Evolutionary conservation across 2,797 vertebrate genomes (phyloP), one percentile per base, ranked within the genome.

Genomic region (Xiphophorus birchmanni): DNA sequence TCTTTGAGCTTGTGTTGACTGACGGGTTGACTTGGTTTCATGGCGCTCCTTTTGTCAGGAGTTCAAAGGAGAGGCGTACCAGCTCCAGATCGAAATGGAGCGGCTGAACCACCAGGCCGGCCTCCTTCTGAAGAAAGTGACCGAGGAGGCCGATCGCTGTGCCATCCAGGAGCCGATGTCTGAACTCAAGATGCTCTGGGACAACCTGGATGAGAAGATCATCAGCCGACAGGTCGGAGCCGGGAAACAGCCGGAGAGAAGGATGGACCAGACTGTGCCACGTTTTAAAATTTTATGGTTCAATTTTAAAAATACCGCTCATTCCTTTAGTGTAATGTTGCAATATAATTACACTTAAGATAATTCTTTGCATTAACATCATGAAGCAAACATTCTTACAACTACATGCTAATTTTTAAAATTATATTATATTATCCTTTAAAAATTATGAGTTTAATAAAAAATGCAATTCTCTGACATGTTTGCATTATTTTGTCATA

Each of bases 31-130:
- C 44, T 72, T 29, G 26, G 69, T 45, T 45, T 72, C 42, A 72
- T 76, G 54, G 56, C 58, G 10, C 37, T 84, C 23, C 73, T 21
- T 80, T 78, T 74, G 54, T 48, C 77, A 99, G 99, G 97, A 97
- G 96, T 99, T 97, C 94, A 99, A 99, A 95, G 95, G 95, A 13
- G 98, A 98, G 86, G 96, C 97, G 0, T 99, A 99, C 93, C 98
- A 99, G 82, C 97, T 99, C 47, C 98, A 99, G 95, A 99, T 99
- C 79, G 98, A 99, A 94, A 98, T 99, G 97, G 99, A 99, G 94
- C 97, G 97, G 37, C 91, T 99, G 84, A 99, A 97, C 92, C 98
- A 99, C 91, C 98, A 99, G 91, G 97, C 97, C 0, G 96, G 98
- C 37, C 93, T 99, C 58, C 94, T 99, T 81, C 95, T 99, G 83